A percentile compares a stretch with the other conserved stretches of the same genome.
Evolutionary conservation across 2,797 vertebrate species (phyloP).

Genomic region (Bovichtus diacanthus): DNA sequence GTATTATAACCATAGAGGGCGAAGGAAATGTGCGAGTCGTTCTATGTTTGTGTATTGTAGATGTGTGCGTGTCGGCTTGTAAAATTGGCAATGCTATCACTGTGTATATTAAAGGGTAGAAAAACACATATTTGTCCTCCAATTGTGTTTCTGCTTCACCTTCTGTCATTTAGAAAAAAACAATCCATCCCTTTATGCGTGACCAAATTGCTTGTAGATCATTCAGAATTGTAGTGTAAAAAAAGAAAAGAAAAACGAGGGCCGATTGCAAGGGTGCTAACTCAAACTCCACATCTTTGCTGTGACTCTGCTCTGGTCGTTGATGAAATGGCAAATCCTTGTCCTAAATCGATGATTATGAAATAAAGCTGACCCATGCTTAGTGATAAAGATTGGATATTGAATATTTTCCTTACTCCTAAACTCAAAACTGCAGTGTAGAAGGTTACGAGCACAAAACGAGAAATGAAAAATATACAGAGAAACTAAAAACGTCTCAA

Average conservation of each 20-base stretch:
- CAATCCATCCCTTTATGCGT: not conserved
- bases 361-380: constrained; percentile 32
- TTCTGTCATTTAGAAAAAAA: constrained; percentile 18
- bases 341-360: constrained; percentile 33
- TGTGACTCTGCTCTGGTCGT: constrained; percentile 14
- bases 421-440: not conserved
- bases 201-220: constrained; percentile 12
- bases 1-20: not conserved
- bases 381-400: constrained; percentile 22
- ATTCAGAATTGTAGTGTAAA: not conserved
- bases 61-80: not conserved
- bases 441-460: not conserved
- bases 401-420: constrained; percentile 23
- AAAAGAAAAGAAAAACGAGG: not conserved
- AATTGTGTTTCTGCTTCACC: constrained; percentile 25
- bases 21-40: not conserved
- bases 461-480: not conserved
- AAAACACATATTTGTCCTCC: not conserved
- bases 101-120: constrained; percentile 10
- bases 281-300: not conserved
- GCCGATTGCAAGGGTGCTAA: not conserved
- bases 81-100: not conserved
- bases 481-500: not conserved
- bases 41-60: not conserved
- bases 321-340: constrained; percentile 26